These are phyloP conservation scores for Latrodectus elegans DNA, from an alignment of 2,888 invertebrate species.

Conservation along the genomic window DNA sequence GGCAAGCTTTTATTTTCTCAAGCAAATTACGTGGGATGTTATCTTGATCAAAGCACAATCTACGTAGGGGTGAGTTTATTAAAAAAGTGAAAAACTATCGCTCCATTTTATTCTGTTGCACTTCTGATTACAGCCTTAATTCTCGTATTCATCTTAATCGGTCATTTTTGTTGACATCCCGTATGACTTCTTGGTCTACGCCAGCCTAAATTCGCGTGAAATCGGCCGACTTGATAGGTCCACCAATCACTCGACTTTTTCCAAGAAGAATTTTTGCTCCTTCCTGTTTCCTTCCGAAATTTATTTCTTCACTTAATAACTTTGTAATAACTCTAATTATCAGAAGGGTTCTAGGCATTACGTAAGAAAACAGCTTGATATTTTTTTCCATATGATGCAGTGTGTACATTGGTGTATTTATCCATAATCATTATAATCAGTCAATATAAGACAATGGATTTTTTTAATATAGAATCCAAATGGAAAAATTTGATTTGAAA, in stretches of 20 bases:
- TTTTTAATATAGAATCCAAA: too few relatives aligned
- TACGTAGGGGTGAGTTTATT: slow-evolving; percentile 14
- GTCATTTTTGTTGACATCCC: slow-evolving; percentile 36
- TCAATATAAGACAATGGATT: too few relatives aligned
- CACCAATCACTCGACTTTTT: neutral
- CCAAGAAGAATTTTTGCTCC: neutral
- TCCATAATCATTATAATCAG: too few relatives aligned
- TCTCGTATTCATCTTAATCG: slow-evolving; percentile 58
- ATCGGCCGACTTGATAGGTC: neutral
- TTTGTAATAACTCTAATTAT: neutral
- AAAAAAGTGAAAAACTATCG: slow-evolving; percentile 38
- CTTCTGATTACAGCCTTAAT: slow-evolving; percentile 27
- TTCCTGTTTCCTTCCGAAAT: too few relatives aligned
- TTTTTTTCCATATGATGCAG: too few relatives aligned
- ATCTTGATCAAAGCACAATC: slow-evolving; percentile 50
- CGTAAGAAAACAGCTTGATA: too few relatives aligned
- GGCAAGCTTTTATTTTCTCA: slow-evolving; percentile 1
- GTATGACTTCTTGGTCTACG: neutral
- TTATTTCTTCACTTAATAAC: neutral
- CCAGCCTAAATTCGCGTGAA: neutral
- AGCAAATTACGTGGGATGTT: slow-evolving; percentile 46
- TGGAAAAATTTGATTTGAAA: too few relatives aligned
- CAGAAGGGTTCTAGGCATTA: neutral
- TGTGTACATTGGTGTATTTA: too few relatives aligned
- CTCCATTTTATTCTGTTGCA: slow-evolving; percentile 10